Base-by-base conservation (phyloP, 2,888 invertebrate genomes). In the Noctua janthina region DNA sequence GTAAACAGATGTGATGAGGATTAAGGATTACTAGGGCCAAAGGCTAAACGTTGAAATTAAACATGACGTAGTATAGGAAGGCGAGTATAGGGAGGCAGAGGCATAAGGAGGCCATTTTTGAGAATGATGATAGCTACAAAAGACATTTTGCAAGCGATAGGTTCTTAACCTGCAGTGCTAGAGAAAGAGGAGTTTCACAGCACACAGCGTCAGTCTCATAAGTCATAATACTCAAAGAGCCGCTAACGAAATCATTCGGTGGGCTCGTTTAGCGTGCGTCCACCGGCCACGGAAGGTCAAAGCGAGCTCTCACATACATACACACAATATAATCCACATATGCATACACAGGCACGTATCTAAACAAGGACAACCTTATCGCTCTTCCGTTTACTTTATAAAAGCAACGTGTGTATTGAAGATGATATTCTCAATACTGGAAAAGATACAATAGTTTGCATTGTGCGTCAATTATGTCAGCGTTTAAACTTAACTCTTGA, bases 251-350 rank as follows among this genome's bases (percentile, higher is more conserved):
- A 87, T 87, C 83, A 87, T 88, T 88, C 76, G 82, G 74, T 83
- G 81, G 81, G 84, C 85, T 90, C 89, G 84, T 77, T 82, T 92
- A 90, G 92, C 93, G 94, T 95, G 92, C 94, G 93, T 92, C 93
- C 93, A 94, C 93, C 94, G 92, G 88, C 92, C 91, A 89, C 87
- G 91, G 93, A 95, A 95, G 95, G 95, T 95, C 95, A 96, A 94
- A 93, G 92, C 91, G 87, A 90, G 83, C 84, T 90, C 85, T 90
- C 88, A 88, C 90, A 91, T 85, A 90, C 86, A 87, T 87, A 90
- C 81, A 88, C 82, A 91, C 88, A 90, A 88, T 85, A 88, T 86
- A 88, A 90, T 89, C 81, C 88, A 90, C 85, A 89, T 88, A 91
- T 87, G 79, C 89, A 90, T 85, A 90, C 87, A 87, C 74, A 87